Evolutionary conservation across 2,113 vertebrate species (phyloP).

Genomic region (Balaeniceps rex): DNA sequence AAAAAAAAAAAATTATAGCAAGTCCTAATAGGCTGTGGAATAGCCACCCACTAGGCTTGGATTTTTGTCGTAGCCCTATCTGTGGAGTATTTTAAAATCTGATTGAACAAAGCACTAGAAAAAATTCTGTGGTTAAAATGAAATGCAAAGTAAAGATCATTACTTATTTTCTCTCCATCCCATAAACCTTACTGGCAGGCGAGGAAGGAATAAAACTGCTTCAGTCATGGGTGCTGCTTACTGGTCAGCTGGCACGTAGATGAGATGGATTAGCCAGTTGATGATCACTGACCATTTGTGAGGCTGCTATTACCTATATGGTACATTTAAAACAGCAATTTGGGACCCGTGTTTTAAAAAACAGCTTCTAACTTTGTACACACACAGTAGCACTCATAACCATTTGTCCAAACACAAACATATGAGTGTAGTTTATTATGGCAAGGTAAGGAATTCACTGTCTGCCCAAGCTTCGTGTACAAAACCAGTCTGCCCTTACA

Average conservation of each 20-base stretch:
- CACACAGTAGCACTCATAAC: not conserved
- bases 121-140: not conserved
- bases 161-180: not conserved
- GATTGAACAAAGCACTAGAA: slow-evolving; percentile 15
- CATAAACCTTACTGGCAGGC: not conserved
- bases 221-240: not conserved
- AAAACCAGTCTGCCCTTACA: not conserved
- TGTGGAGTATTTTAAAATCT: not conserved
- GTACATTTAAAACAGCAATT: not conserved
- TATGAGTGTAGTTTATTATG: not conserved
- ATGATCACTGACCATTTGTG: not conserved
- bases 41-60: not conserved
- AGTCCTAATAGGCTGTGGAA: not conserved
- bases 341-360: not conserved
- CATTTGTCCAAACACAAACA: not conserved
- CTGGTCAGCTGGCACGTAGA: fast-evolving
- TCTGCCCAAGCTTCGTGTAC: not conserved
- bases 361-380: not conserved
- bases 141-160: not conserved
- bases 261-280: not conserved
- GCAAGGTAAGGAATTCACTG: not conserved
- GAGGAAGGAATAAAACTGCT: not conserved
- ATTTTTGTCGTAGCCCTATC: not conserved
- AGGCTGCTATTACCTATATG: not conserved
- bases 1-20: not conserved